Base-by-base conservation (phyloP, 2,888 invertebrate species). In the Matsumyia berberina region DNA sequence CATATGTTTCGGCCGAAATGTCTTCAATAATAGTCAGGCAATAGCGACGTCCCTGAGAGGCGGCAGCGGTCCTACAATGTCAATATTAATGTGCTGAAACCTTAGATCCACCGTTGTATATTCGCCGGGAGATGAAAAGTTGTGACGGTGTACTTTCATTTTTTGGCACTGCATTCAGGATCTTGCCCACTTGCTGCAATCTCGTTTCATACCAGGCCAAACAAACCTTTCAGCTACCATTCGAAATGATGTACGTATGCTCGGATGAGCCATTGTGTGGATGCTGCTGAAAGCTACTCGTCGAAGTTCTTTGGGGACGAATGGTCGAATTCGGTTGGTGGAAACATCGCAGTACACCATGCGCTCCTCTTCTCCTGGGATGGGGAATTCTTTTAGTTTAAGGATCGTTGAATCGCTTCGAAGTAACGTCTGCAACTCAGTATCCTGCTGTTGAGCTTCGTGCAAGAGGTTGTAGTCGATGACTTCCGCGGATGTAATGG, bases 1-100 rank as follows among this genome's bases (percentile, higher is more conserved):
- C 24, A 24, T 3, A 24, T 2, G 77, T 86, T 12, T 79, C 79
- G 0, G 88, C 86, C 6, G 87, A 78, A 33, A 86, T 87, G 49
- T 88, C 86, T 39, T 24, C 15, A 1, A 88, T 74, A 1, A 29
- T 55, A 4, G 73, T 55, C 4, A 44, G 8, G 7, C 64, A 31
- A 15, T 55, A 64, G 2, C 55, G 35, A 5, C 78, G 88, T 12
- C 88, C 89, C 7, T 88, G 46, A 0, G 88, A 88, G 73, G 8
- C 17, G 91, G 90, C 4, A 92, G 79, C 0, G 91, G 91, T 1
- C 91, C 91, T 2, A 93, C 88, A 7, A 93, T 86, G 86, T 92
- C 91, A 12, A 44, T 9, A 5, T 37, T 66, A 8, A 64, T n/a
- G 3, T 64, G 64, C n/a, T 60, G 60, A 42, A 60, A 42, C 12